A percentile compares a stretch with the other conserved stretches of the same genome.
phyloP scores from a whole-genome alignment of 2,113 vertebrate genomes.

The Pangasianodon hypophthalmus region DNA sequence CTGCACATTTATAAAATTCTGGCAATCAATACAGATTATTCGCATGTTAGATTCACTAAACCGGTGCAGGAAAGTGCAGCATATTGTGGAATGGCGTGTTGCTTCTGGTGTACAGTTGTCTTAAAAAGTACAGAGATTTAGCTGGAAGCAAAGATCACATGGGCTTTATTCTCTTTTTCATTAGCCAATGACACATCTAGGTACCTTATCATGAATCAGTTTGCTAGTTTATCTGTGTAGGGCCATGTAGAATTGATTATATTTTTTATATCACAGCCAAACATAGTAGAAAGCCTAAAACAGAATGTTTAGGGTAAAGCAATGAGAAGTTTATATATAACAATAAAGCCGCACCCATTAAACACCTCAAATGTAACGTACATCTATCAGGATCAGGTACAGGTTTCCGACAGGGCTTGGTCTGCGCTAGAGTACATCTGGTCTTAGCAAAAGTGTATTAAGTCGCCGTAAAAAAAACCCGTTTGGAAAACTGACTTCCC shows the following conservation, averaged over 20 bases:
- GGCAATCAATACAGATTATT: neutral
- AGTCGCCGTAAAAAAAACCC: neutral
- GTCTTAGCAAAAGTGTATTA: neutral
- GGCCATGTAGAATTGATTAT: neutral
- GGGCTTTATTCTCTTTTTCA: slow-evolving; percentile 23
- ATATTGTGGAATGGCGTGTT: neutral
- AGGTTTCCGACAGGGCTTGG: neutral
- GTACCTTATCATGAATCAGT: slow-evolving; percentile 37
- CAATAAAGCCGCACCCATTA: neutral
- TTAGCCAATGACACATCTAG: slow-evolving; percentile 24
- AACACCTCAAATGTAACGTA: neutral
- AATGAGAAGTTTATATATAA: neutral
- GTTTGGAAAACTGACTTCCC: neutral
- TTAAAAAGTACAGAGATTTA: neutral
- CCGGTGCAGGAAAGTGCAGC: neutral
- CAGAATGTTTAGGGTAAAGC: neutral
- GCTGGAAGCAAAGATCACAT: slow-evolving; percentile 26
- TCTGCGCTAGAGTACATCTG: neutral
- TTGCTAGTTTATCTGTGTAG: neutral
- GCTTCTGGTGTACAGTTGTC: neutral
- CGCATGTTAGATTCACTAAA: neutral
- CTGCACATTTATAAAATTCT: neutral
- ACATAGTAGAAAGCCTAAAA: neutral
- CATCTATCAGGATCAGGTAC: neutral
- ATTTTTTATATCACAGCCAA: neutral